These are phyloP conservation scores for Lepus townsendii DNA, from an alignment of 2,797 vertebrate species.

Conservation along the genomic window DNA sequence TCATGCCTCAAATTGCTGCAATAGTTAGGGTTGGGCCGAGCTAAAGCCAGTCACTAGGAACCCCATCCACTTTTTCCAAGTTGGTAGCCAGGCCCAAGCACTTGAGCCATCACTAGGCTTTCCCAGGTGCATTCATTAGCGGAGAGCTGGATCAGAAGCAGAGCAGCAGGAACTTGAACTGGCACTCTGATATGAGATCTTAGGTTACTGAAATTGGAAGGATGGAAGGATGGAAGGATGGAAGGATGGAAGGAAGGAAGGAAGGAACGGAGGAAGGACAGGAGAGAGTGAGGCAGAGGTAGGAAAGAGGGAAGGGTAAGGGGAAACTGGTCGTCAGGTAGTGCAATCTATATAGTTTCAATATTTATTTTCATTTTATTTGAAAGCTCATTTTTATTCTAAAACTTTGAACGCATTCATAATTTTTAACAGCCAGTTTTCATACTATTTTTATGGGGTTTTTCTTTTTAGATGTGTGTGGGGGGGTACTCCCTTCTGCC, in stretches of 20 bases:
- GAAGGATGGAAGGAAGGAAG: too few species aligned
- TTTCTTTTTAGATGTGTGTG: too few species aligned
- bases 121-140: too few species aligned
- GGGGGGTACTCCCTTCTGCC: too few species aligned
- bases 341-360: neutral
- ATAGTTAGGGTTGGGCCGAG: too few species aligned
- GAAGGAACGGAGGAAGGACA: neutral
- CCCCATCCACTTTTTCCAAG: too few species aligned
- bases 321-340: neutral
- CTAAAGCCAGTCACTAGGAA: too few species aligned
- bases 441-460: neutral
- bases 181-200: neutral
- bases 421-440: constrained; percentile 13
- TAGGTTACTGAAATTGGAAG: neutral
- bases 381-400: constrained; percentile 15
- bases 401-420: neutral
- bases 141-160: too few species aligned
- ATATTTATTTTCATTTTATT: neutral
- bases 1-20: neutral
- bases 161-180: too few species aligned
- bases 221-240: too few species aligned
- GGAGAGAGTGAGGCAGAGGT: accelerated
- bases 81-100: too few species aligned
- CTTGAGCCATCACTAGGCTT: too few species aligned
- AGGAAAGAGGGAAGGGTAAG: neutral